phyloP scores from a whole-genome alignment of 2,888 invertebrate genomes.

The Nomada goodeniana region DNA sequence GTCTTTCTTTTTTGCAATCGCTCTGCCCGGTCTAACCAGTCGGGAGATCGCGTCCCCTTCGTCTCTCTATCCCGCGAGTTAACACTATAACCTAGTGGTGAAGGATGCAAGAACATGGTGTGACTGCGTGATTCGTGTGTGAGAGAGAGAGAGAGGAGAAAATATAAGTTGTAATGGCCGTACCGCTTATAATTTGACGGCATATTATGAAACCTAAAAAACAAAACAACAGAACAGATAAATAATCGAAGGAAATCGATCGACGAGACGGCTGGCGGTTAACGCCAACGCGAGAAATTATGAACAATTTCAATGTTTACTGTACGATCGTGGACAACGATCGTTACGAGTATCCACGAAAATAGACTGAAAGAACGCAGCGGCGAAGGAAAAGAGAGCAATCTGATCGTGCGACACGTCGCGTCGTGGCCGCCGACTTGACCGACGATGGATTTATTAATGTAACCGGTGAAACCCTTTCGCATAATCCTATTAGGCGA shows the following conservation, averaged over 20 bases:
- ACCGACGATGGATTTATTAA: slow-evolving; percentile 78
- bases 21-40: slow-evolving; percentile 27
- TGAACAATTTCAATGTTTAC: not conserved
- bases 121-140: slow-evolving; percentile 70
- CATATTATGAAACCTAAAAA: slow-evolving; percentile 84
- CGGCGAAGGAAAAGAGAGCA: slow-evolving; percentile 50
- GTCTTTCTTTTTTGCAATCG: not conserved
- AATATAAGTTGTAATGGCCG: slow-evolving; percentile 80
- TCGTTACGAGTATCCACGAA: not conserved
- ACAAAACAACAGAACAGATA: slow-evolving; percentile 80
- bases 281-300: slow-evolving; percentile 9
- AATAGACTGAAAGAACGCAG: slow-evolving; percentile 27
- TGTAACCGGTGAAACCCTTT: slow-evolving; percentile 81
- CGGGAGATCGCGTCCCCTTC: slow-evolving; percentile 28
- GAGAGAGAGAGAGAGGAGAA: slow-evolving; percentile 67
- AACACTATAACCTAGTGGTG: slow-evolving; percentile 72
- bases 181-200: slow-evolving; percentile 84
- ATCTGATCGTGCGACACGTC: slow-evolving; percentile 63
- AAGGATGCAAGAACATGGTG: slow-evolving; percentile 56
- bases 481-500: slow-evolving; percentile 81
- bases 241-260: slow-evolving; percentile 74
- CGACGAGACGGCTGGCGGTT: slow-evolving; percentile 28
- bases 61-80: slow-evolving; percentile 19
- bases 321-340: too few relatives aligned
- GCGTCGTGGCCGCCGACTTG: slow-evolving; percentile 53